These are phyloP conservation scores for Mactra quadrangularis DNA, from an alignment of 1,140 invertebrate species.

Conservation along the genomic window DNA sequence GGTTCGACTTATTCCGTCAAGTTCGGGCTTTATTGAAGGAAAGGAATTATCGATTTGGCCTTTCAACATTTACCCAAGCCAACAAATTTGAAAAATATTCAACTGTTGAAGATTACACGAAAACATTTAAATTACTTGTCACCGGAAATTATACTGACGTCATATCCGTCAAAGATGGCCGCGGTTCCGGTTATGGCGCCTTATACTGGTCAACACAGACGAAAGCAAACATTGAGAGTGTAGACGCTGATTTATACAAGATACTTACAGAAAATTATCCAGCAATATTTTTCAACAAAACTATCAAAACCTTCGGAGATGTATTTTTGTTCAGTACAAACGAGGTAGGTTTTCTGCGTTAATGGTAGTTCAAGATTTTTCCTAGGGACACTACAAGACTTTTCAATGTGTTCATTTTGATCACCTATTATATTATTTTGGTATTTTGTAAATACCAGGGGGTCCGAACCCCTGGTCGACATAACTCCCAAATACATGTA, in stretches of 20 bases:
- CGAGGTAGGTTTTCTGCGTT: conserved; percentile 42
- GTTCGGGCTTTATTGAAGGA: neutral
- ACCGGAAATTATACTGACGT: conserved; percentile 10
- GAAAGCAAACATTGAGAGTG: neutral
- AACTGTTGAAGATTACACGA: neutral
- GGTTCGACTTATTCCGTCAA: neutral
- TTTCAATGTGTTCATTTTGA: too few species aligned
- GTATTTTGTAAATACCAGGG: too few species aligned
- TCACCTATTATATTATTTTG: too few species aligned
- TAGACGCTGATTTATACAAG: conserved; percentile 12
- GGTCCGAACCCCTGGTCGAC: too few species aligned
- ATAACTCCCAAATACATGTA: too few species aligned
- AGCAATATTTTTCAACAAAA: neutral
- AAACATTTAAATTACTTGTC: conserved; percentile 16
- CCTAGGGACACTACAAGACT: too few species aligned
- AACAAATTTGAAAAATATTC: conserved; percentile 29
- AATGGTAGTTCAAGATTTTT: neutral
- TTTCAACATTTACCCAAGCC: conserved; percentile 17
- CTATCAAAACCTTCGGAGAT: conserved; percentile 33
- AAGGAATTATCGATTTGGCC: conserved; percentile 7
- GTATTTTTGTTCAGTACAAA: conserved; percentile 44
- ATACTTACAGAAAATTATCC: conserved; percentile 32
- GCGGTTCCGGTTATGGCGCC: conserved; percentile 13
- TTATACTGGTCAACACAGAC: conserved; percentile 48
- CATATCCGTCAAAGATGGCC: conserved; percentile 52